Evolutionary conservation across 2,888 invertebrate genomes (phyloP), one percentile per base, ranked within the genome.

Genomic region (Scaptodrosophila latifasciaeformis): DNA sequence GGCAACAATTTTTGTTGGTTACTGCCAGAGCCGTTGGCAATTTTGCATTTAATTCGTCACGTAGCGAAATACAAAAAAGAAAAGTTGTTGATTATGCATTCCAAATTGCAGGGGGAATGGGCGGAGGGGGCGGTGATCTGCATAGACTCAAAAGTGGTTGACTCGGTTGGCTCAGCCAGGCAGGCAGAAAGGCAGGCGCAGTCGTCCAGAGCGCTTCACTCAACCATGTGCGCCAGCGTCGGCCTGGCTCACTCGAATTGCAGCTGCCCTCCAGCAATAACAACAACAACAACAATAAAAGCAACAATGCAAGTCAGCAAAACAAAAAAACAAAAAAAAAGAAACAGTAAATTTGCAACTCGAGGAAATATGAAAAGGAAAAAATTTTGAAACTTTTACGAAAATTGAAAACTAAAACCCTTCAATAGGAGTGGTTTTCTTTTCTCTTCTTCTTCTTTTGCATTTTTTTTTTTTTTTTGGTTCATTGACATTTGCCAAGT

Each of bases 11-110:
- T n/a, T n/a, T n/a, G n/a, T n/a, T n/a, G n/a, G n/a, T n/a, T n/a
- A n/a, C n/a, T n/a, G n/a, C n/a, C n/a, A n/a, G n/a, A n/a, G 29
- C 13, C 45, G 31, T 46, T 47, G 51, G 68, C 66, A 75, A 72
- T 76, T 79, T 76, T 68, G 77, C 76, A 76, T 62, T 64, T 79
- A 68, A 71, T 72, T 79, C 79, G 72, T 79, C 79, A 79, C 72
- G 79, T 78, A 68, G 68, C 61, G 46, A 55, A 55, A 54, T 19
- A 21, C 18, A 48, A 44, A 29, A 17, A n/a, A 35, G 1, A 43
- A 58, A 57, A 65, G 66, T 52, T 63, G 69, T 59, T 72, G 72
- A 79, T 79, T 72, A 66, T 76, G 69, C 72, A 72, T 79, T 62
- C 66, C 65, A 78, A 78, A 72, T 65, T 71, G 59, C 66, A 67